Conservation (phyloP, 1,140 invertebrate species). For the Drosophila elegans region DNA sequence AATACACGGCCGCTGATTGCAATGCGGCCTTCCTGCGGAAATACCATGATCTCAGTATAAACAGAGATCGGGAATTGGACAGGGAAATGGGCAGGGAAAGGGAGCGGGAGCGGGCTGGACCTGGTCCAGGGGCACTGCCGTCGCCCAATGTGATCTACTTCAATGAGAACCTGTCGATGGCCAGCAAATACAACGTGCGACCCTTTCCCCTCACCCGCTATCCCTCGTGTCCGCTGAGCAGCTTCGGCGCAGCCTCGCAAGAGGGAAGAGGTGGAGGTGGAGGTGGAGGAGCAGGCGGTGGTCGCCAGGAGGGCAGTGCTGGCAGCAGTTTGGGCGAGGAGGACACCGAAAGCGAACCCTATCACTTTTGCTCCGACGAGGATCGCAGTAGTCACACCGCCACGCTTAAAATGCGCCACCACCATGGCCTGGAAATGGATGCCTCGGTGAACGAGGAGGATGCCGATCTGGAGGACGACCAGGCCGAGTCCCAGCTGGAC, state of each 20-base stretch:
- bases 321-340: constrained; percentile 67
- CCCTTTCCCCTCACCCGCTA: constrained; percentile 68
- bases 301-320: constrained; percentile 28
- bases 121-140: neutral
- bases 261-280: constrained; percentile 22
- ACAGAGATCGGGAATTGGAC: constrained; percentile 29
- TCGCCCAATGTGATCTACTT: constrained; percentile 75
- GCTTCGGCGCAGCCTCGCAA: constrained; percentile 41
- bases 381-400: constrained; percentile 67
- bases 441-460: constrained; percentile 11
- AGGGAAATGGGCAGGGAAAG: constrained; percentile 32
- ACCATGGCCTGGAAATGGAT: constrained; percentile 22
- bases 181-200: constrained; percentile 71
- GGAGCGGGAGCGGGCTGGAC: constrained; percentile 18
- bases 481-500: constrained; percentile 67
- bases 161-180: constrained; percentile 83
- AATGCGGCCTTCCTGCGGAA: constrained; percentile 76
- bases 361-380: constrained; percentile 76
- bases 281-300: constrained; percentile 36
- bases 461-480: constrained; percentile 39
- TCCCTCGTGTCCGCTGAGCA: constrained; percentile 72
- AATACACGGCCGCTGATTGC: constrained; percentile 75
- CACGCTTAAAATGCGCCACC: constrained; percentile 44
- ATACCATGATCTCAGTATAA: constrained; percentile 69
- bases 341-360: constrained; percentile 62